Base-by-base conservation (phyloP, 2,888 invertebrate species). In the Lamellibrachia columna region DNA sequence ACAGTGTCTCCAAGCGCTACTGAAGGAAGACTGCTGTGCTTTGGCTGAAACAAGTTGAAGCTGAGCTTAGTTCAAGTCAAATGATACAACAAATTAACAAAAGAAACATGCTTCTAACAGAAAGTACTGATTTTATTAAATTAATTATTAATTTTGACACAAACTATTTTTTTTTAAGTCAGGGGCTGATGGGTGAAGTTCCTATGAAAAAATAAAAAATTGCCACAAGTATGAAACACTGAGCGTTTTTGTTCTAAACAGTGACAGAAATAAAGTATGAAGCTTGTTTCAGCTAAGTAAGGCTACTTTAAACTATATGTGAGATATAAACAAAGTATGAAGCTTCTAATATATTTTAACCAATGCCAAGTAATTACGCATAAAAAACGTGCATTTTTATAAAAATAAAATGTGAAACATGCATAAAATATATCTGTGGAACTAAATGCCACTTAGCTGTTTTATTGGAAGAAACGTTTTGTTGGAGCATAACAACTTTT, bases 1-100 rank as follows among this genome's bases (percentile, higher is more conserved):
- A 97, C 97, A n/a, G 94, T 93, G 91, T 96, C 96, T 2, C 96
- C 96, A 53, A 95, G 94, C 60, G 95, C 94, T 8, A 97, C 93
- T 53, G 95, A 95, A 28, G 94, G 94, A 90, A 95, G 92, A 15
- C 94, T 92, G 22, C 95, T 93, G 52, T 91, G 92, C 8, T 75
- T 75, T 15, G 75, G 75, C 75, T 75, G 91, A 28, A 28, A 15
- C 53, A 92, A 8, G 58, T 22, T 40, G 52, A 90, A 90, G 60
- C 40, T 40, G 40, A 92, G 75, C 6, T n/a, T 22, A 75, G 22
- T 22, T 3, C n/a, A 22, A 0, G 15, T 3, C n/a, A 75, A 75
- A 22, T 22, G 75, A 4, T 4, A 22, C 75, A 75, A 75, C 75
- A 75, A 6, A 40, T 40, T 40, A 40, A 15, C 53, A 52, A 53